phyloP scores from a whole-genome alignment of 2,888 invertebrate genomes.

The Lucinisca nassula region DNA sequence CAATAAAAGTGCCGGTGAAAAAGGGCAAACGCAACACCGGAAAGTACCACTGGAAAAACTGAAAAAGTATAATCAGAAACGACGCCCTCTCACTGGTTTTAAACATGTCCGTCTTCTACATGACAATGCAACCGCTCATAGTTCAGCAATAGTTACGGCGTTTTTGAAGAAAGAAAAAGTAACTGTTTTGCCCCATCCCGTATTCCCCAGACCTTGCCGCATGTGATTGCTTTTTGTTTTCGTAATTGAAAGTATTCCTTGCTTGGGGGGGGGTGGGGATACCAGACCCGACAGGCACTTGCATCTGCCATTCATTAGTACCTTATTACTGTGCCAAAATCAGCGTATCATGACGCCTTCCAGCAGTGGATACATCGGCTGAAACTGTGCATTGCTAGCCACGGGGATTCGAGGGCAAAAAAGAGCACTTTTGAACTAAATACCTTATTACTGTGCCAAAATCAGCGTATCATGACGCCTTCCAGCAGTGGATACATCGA shows the following conservation, averaged over 20 bases:
- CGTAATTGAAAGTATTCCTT: conserved; percentile 24
- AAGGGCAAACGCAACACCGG: too few species aligned
- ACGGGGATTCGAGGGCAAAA: too few species aligned
- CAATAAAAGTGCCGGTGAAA: too few species aligned
- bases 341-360: conserved; percentile 31
- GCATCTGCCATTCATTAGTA: conserved; percentile 22
- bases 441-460: too few species aligned
- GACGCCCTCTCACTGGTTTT: background rate
- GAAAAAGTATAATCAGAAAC: background rate
- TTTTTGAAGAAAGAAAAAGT: conserved; percentile 2
- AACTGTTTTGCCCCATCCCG: background rate
- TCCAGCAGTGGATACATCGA: too few species aligned
- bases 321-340: conserved; percentile 30
- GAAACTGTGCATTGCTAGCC: too few species aligned
- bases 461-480: too few species aligned
- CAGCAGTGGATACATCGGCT: too few species aligned
- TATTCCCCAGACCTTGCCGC: conserved; percentile 21
- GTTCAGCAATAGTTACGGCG: background rate
- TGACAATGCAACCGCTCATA: background rate
- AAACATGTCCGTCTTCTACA: background rate
- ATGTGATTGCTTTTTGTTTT: conserved; percentile 25
- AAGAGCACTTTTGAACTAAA: too few species aligned
- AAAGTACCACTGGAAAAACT: background rate
- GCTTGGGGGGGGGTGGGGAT: conserved; percentile 20
- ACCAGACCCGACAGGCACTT: conserved; percentile 27